Evolutionary conservation across 30 jellyfish, hydroid and myxozoan genomes (phyloP), one percentile per base, ranked within the genome.

Genomic region (Cassiopea andromeda): DNA sequence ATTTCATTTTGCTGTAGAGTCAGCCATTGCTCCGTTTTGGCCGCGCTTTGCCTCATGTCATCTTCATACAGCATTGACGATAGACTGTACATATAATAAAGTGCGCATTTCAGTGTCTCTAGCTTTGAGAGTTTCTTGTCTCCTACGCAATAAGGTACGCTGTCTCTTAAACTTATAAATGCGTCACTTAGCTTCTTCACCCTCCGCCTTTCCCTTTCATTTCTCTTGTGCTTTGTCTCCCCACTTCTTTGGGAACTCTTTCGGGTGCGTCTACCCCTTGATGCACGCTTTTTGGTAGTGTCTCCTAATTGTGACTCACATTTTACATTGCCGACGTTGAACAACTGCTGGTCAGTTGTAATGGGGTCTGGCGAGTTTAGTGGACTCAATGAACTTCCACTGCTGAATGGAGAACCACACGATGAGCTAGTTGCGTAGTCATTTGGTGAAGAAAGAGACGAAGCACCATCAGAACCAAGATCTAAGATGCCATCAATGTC

Each of bases 111-210:
- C 93, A 90, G 83, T 27, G 97, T 84, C 81, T 90, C 97, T 77
- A 90, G 75, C 80, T 90, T 90, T 1, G 97, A 90, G 9, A 75
- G 87, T 80, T 90, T 90, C 74, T 83, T 83, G 67, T 90, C 92
- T 27, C 93, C 97, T 18, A 75, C 84, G n/a, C 89, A 90, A 75
- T 74, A 72, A 17, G 97, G 97, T 67, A 90, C 97, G 46, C 94
- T 69, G 90, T 90, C 93, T 45, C 93, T 82, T 50, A 90, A 69
- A 90, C 87, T 90, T 66, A 48, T 66, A 69, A 90, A 90, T 48
- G 97, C 97, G 72, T 90, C 93, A 48, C 97, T 90, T 81, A 90
- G 90, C 48, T 90, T 90, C 75, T 83, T 83, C 86, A 90, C 97
- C 80, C 97, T 73, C 50, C 93, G 64, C 64, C 97, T 75, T 46